These are phyloP conservation scores for Panthera uncia DNA, from an alignment of 2,113 vertebrate genomes.

Conservation along the genomic window DNA sequence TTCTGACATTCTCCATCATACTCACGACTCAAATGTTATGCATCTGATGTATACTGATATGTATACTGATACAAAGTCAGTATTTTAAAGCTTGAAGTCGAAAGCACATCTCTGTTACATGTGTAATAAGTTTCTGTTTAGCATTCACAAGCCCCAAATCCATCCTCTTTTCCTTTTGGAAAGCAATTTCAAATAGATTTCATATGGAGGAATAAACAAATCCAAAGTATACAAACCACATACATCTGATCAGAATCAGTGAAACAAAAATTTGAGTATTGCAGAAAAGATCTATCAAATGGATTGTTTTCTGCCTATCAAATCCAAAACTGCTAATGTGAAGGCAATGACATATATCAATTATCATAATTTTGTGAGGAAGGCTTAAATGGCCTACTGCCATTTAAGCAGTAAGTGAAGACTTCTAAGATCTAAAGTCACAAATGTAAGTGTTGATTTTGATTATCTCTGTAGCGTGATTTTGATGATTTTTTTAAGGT, in stretches of 20 bases:
- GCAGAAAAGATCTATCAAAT: background rate
- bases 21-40: background rate
- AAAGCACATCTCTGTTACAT: background rate
- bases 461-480: background rate
- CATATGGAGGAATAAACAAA: constrained; percentile 21
- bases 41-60: background rate
- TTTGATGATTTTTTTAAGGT: constrained; percentile 3
- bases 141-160: background rate
- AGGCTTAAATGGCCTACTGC: background rate
- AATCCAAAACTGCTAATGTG: background rate
- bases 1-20: background rate
- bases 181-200: constrained; percentile 54
- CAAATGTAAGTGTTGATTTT: background rate
- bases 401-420: too few relatives aligned
- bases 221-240: background rate
- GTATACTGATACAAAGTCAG: background rate
- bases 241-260: background rate
- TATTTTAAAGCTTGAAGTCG: background rate
- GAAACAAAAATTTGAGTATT: background rate
- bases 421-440: too few relatives aligned
- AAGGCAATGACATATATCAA: background rate
- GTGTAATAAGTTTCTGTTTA: background rate
- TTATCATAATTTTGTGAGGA: background rate
- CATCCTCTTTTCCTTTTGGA: background rate
- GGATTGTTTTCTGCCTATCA: background rate